Base-by-base conservation (phyloP, 92 coral and sea anemone species). In the Palythoa caribaeorum region DNA sequence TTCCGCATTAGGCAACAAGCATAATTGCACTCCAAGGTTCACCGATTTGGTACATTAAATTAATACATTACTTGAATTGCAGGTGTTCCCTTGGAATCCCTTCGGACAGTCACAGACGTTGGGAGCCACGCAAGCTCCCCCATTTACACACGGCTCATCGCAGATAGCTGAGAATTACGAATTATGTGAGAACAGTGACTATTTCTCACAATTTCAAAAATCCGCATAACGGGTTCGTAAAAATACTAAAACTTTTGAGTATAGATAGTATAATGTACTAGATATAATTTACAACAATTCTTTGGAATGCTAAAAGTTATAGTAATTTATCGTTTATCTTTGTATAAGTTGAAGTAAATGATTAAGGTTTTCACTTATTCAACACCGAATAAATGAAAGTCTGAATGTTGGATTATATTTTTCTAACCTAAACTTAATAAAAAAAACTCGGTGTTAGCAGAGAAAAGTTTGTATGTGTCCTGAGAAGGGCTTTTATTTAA, bases 71-170 rank as follows among this genome's bases (percentile, higher is more conserved):
- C 94, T 88, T 92, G 90, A 51, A 57, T 80, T 86, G 57, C 94
- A 92, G n/a, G 89, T 88, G 54, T 79, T 15, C 12, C 92, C 94
- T 5, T 84, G 35, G 87, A 77, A 87, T 19, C 69, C 87, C 60
- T 44, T 68, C 37, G 62, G 84, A 69, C 94, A 92, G 39, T 66
- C 59, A 74, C 94, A 92, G 48, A 63, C 57, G 35, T 86, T 84
- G 11, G 94, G 94, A 9, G 94, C 90, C 11, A 92, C 90, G 68
- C 94, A 92, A 81, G 78, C 87, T 1, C 94, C 92, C 15, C 94
- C 94, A 44, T 92, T 88, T 37, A 70, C 1, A 57, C 94, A 92
- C 44, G 94, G 88, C 38, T 90, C 90, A 7, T 70, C 90, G 55
- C 94, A 92, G 20, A 83, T 35, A 11, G 94, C 94, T 91, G 79